phyloP scores from a whole-genome alignment of 2,888 invertebrate genomes.

The Podotricha telesiphe region DNA sequence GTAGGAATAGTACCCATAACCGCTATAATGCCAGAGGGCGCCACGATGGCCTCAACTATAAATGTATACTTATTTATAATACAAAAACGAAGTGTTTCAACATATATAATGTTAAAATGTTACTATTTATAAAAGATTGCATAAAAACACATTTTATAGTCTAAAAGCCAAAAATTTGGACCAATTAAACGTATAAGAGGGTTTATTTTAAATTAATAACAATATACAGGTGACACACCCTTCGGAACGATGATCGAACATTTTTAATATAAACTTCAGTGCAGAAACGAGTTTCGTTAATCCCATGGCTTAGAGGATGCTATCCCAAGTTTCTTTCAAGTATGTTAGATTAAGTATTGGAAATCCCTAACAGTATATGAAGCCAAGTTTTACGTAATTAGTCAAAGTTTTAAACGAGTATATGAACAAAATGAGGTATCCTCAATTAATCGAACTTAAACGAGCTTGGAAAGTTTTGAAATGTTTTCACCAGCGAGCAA shows the following conservation, averaged over 20 bases:
- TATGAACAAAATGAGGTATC: conserved; percentile 44
- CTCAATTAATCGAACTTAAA: conserved; percentile 59
- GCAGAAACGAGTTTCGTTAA: conserved; percentile 43
- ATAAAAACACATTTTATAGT: not conserved
- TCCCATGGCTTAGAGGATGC: conserved; percentile 41
- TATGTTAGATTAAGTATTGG: conserved; percentile 36
- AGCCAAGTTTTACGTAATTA: conserved; percentile 39
- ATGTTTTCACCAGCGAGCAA: conserved; percentile 57
- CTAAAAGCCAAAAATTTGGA: not conserved
- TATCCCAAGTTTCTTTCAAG: conserved; percentile 38
- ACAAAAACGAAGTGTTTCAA: too few relatives aligned
- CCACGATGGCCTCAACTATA: too few relatives aligned
- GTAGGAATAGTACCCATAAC: too few relatives aligned
- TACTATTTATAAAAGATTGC: too few relatives aligned
- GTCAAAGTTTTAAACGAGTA: conserved; percentile 32
- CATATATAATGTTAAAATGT: too few relatives aligned
- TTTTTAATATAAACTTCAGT: conserved; percentile 55
- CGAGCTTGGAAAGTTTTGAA: conserved; percentile 58
- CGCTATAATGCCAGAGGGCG: too few relatives aligned
- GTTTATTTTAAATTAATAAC: conserved; percentile 11
- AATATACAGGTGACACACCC: conserved; percentile 24
- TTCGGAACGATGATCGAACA: conserved; percentile 44
- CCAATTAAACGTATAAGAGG: not conserved
- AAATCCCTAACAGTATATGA: conserved; percentile 32
- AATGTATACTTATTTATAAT: too few relatives aligned